Base-by-base conservation (phyloP, 2,797 vertebrate species). In the Microtus californicus region DNA sequence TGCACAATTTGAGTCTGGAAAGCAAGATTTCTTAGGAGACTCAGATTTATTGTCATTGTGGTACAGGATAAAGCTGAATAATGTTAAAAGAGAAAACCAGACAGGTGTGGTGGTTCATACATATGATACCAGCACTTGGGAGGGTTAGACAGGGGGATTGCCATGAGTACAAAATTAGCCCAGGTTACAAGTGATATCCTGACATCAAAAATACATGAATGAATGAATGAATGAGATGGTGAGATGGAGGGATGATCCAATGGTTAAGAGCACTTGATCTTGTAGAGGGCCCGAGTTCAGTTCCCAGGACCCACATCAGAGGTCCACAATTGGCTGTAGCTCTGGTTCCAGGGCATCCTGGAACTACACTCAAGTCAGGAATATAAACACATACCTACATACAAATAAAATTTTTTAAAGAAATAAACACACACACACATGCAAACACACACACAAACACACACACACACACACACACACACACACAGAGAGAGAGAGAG, bases 1-100 rank as follows among this genome's bases (percentile, higher is more conserved):
- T 40, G n/a, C 4, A 8, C 5, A 51, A 37, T 37, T 89, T 27
- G 34, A 89, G 43, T 56, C 13, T 54, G 61, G n/a, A 63, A 89
- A 93, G 85, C 27, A 76, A 83, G 21, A 0, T 56, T 82, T 95
- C 74, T 92, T 56, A 89, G 76, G 63, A 74, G 85, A 88, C 40
- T 54, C 54, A 67, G 43, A 31, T 43, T 90, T 45, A 34, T 19
- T 31, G 34, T 61, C 67, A 74, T 54, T 76, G 27, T 65, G 61
- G 59, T 34, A 0, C 37, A 63, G 43, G 25, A 17, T 31, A n/a
- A 19, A 34, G 7, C 0, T 82, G 34, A 56, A 17, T 37, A 14
- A 13, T 61, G 43, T 12, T 65, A 74, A 90, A 83, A 37, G 5
- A 59, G 29, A 87, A 89, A 15, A 34, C 61, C 61, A 65, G 40